Evolutionary conservation across 2,888 invertebrate genomes (phyloP).

Genomic region (Metacarcinus magister): DNA sequence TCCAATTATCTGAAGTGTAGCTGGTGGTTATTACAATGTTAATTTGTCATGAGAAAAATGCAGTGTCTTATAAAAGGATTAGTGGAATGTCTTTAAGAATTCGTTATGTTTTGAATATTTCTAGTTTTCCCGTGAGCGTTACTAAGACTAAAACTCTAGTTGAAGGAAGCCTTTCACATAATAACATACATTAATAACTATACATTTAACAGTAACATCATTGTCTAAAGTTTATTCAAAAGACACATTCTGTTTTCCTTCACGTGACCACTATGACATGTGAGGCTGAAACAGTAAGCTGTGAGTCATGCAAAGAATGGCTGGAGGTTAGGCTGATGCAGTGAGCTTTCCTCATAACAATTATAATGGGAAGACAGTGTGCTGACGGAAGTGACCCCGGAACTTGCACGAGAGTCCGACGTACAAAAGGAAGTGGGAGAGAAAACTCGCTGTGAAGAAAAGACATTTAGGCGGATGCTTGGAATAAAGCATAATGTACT

Average conservation of each 20-base stretch:
- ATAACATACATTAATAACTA: neutral
- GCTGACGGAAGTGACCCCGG: neutral
- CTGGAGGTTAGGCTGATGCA: neutral
- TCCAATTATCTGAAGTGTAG: neutral
- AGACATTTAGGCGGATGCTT: slow-evolving; percentile 9
- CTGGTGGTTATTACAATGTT: neutral
- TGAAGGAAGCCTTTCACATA: neutral
- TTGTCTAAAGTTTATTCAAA: neutral
- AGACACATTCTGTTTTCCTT: neutral
- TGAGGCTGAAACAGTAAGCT: neutral
- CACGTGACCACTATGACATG: neutral
- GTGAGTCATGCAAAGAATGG: neutral
- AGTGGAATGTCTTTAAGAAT: neutral
- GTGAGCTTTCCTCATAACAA: neutral
- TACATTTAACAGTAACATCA: neutral
- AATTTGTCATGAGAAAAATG: slow-evolving; percentile 9
- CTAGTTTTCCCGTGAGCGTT: neutral
- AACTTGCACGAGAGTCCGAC: neutral
- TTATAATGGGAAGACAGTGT: neutral
- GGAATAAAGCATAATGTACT: slow-evolving; percentile 4
- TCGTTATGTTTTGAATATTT: neutral
- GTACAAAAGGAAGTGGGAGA: neutral
- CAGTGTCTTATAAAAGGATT: neutral
- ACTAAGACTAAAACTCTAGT: neutral
- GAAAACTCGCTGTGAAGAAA: neutral